Conservation (phyloP, 2,113 vertebrate species). For the Oncorhynchus tshawytscha region DNA sequence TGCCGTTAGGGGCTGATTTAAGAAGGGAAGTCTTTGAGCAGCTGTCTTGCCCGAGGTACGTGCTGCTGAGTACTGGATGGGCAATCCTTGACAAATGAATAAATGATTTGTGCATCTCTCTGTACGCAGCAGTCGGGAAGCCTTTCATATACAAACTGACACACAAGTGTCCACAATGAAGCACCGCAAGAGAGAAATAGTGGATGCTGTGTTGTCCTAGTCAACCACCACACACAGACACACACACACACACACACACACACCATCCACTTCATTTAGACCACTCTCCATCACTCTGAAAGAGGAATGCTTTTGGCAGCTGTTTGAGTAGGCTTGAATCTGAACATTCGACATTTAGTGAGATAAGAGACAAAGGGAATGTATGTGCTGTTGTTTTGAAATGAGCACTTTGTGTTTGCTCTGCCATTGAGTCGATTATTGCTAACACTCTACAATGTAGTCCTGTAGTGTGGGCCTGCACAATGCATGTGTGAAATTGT, state of each 20-base stretch:
- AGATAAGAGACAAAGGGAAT: too few species aligned
- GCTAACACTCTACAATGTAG: too few species aligned
- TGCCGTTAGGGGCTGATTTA: neutral
- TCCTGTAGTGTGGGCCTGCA: too few species aligned
- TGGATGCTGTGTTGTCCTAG: neutral
- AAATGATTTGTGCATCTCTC: neutral
- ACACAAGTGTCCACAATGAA: neutral
- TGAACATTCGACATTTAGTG: too few species aligned
- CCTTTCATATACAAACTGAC: neutral
- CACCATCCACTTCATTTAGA: neutral
- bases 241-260: neutral
- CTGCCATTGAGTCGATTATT: too few species aligned
- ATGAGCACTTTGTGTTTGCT: too few species aligned
- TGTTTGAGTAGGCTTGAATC: too few species aligned
- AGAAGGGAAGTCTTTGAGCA: neutral
- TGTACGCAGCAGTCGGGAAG: neutral
- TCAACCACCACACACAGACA: neutral
- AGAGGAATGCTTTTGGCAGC: too few species aligned
- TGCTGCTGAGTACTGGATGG: neutral
- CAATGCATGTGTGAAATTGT: too few species aligned
- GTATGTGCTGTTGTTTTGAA: too few species aligned
- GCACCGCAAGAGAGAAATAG: too few species aligned
- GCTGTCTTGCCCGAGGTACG: neutral
- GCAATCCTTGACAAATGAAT: neutral
- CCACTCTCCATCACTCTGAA: neutral